These are phyloP conservation scores for Mamestra brassicae DNA, from an alignment of 2,888 invertebrate genomes.

Conservation along the genomic window DNA sequence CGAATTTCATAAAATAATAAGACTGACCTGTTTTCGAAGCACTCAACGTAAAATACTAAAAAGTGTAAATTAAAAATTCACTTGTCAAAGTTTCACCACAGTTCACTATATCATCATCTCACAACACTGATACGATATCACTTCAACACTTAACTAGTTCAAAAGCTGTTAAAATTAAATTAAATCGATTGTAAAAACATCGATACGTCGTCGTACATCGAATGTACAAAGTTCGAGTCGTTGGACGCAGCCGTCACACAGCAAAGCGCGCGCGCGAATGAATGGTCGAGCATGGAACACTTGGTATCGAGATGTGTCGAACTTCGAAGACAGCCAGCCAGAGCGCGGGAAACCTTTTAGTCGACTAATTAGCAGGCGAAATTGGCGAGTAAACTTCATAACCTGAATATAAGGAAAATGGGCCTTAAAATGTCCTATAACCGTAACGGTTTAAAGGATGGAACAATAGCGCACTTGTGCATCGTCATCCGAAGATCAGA, in stretches of 20 bases:
- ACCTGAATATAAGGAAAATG: slow-evolving; percentile 62
- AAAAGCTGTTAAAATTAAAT: slow-evolving; percentile 55
- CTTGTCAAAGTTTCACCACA: slow-evolving; percentile 48
- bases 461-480: slow-evolving; percentile 74
- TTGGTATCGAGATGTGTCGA: slow-evolving; percentile 62
- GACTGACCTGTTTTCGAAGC: slow-evolving; percentile 59
- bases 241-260: slow-evolving; percentile 78
- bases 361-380: slow-evolving; percentile 63
- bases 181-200: slow-evolving; percentile 71
- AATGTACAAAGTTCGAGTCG: slow-evolving; percentile 67
- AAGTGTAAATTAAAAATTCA: slow-evolving; percentile 47
- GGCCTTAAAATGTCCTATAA: slow-evolving; percentile 61
- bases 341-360: slow-evolving; percentile 59
- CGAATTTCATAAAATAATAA: slow-evolving; percentile 31
- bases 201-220: slow-evolving; percentile 72
- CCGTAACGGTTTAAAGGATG: slow-evolving; percentile 60
- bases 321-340: slow-evolving; percentile 62
- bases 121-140: slow-evolving; percentile 60
- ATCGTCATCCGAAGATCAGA: slow-evolving; percentile 74
- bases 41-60: slow-evolving; percentile 16
- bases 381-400: slow-evolving; percentile 61
- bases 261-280: slow-evolving; percentile 86
- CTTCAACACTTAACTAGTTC: slow-evolving; percentile 48
- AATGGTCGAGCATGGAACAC: slow-evolving; percentile 68
- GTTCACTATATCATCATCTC: slow-evolving; percentile 52